A percentile compares a stretch with the other conserved stretches of the same genome.
These are phyloP conservation scores for Eupithecia insigniata DNA, from an alignment of 2,888 invertebrate genomes.

Conservation along the genomic window DNA sequence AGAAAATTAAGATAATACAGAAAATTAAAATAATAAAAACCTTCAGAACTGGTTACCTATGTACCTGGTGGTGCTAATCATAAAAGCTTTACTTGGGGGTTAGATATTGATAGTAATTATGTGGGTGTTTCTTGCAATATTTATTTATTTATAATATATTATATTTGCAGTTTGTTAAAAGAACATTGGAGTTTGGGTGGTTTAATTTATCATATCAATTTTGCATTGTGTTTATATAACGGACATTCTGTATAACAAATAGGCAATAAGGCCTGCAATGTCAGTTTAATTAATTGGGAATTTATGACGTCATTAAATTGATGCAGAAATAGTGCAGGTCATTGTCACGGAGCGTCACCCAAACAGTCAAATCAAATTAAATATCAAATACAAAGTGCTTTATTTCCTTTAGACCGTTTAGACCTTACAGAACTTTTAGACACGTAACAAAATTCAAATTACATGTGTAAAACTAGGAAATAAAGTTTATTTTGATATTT, in stretches of 20 bases:
- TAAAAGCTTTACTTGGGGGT: too few species aligned
- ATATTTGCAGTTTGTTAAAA: background rate
- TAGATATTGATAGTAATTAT: background rate
- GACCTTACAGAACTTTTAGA: too few species aligned
- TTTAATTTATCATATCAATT: conserved; percentile 1
- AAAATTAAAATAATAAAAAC: too few species aligned
- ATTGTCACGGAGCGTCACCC: conserved; percentile 56
- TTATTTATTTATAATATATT: background rate
- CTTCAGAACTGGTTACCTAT: too few species aligned
- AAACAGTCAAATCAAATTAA: background rate
- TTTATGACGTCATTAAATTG: conserved; percentile 80
- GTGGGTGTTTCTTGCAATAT: background rate
- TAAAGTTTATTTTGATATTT: too few species aligned
- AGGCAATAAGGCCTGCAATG: conserved; percentile 49
- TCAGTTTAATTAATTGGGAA: conserved; percentile 69
- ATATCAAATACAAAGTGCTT: too few species aligned
- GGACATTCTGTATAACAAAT: conserved; percentile 16
- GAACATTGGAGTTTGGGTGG: background rate
- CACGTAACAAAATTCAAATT: too few species aligned
- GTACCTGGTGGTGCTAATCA: too few species aligned
- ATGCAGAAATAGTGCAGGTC: conserved; percentile 77
- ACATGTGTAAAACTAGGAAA: too few species aligned
- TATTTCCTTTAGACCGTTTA: too few species aligned
- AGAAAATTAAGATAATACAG: too few species aligned
- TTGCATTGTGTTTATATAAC: conserved; percentile 8